Base-by-base conservation (phyloP, 2,888 invertebrate species). In the Mimas tiliae region DNA sequence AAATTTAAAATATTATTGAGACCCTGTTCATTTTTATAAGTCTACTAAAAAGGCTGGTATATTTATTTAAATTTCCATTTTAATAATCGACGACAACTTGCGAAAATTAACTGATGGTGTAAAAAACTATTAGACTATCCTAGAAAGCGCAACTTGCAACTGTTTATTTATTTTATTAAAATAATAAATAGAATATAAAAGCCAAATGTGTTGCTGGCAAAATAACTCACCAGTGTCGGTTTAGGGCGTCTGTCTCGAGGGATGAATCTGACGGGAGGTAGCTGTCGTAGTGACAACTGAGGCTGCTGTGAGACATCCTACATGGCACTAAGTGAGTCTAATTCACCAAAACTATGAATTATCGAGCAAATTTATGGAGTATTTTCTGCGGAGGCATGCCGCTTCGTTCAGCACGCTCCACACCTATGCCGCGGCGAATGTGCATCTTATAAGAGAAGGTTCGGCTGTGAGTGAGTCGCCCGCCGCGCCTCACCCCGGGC, bases 301-400 rank as follows among this genome's bases (percentile, higher is more conserved):
- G 86, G 86, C 93, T 93, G 87, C 91, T 93, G 88, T 93, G 93
- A 87, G 93, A 93, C 93, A 93, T 93, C 84, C 93, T 93, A 91
- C 93, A 93, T 93, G 91, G 90, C 92, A 91, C 88, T 86, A 82
- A 76, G 82, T 77, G 84, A 85, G 84, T 85, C 82, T 87, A 79
- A 76, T 86, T 83, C 86, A 88, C 88, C 85, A 82, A 74, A 84
- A 86, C 78, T 82, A 77, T 11, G 62, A 76, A 79, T 84, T 81
- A 87, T 75, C 87, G 86, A 75, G 80, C 76, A 77, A 85, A 82
- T 79, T 76, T 75, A 78, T 77, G 72, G 81, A 79, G 74, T 79
- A 75, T 80, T 71, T 76, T 82, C 86, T 83, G 85, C 88, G 84
- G 81, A 83, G 87, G 90, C 92, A 92, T 91, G 87, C 88, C 90